Base-by-base conservation (phyloP, 2,888 invertebrate genomes). In the Iphiclides podalirius region DNA sequence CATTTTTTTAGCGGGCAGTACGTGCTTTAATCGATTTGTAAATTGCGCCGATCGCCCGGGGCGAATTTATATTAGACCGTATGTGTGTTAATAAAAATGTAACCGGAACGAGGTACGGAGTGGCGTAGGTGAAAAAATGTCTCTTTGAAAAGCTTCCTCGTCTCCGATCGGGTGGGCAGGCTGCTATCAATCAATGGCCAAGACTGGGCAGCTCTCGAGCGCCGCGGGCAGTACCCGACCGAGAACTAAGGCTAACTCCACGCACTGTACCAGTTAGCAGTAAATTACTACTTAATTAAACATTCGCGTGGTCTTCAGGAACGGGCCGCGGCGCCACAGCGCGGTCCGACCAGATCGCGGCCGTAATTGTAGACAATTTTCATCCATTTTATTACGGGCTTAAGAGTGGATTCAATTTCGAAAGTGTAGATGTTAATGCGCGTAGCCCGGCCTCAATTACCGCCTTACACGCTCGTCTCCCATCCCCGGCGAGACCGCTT, bases 221-320 rank as follows among this genome's bases (percentile, higher is more conserved):
- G 67, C 75, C 68, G 37, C 47, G 49, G 64, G 70, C 67, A 48
- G 47, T 56, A 47, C 51, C 13, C 33, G 59, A 55, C 57, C 61
- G 60, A 58, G 58, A 43, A 53, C 55, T 57, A 52, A 58, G 63
- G 57, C 59, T 56, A 57, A 63, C 63, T 61, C 63, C 61, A 67
- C 67, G 63, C 66, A 70, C 67, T 69, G 66, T 66, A 60, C 71
- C 63, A 71, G 68, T 70, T 69, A 69, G 61, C 64, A 67, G 67
- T 70, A 74, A 74, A 76, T 77, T 69, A 68, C 72, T 59, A 56
- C 60, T 69, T 76, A 75, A 79, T 79, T 79, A 77, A 76, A 71
- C 70, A 75, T 75, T 70, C 66, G 59, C 62, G 63, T 61, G 54
- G 55, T 45, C 40, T 26, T 56, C 50, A 44, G 51, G 40, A 52